Percentiles rank a stretch among this genome's conserved stretches.
phyloP scores from a whole-genome alignment of 1,140 invertebrate genomes.

The Wiebesia pumilae region DNA sequence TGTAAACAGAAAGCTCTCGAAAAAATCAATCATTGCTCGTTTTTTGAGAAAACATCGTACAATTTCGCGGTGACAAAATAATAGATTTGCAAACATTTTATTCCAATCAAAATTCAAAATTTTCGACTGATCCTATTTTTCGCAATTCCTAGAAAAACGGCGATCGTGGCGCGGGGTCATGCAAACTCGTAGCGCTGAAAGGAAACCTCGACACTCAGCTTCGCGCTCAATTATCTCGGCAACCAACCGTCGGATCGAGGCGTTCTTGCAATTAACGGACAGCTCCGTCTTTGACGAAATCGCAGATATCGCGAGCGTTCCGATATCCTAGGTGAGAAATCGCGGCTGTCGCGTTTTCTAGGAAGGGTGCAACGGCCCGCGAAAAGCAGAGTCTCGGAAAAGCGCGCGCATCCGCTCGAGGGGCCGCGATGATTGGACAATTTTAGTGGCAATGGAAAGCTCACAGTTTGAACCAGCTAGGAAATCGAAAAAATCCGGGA shows the following conservation, averaged over 20 bases:
- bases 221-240: neutral
- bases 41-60: neutral
- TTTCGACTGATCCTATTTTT: conserved; percentile 25
- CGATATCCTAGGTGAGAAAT: neutral
- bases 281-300: conserved; percentile 10
- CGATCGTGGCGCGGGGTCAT: conserved; percentile 10
- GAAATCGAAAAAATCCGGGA: neutral
- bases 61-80: neutral
- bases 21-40: neutral
- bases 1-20: neutral
- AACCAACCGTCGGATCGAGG: neutral
- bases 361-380: conserved; percentile 21
- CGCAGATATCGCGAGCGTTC: no score
- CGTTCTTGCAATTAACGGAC: no score
- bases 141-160: conserved; percentile 41
- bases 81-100: neutral
- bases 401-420: neutral
- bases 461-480: conserved; percentile 18
- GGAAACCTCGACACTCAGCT: conserved; percentile 67
- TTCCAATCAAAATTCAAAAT: neutral
- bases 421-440: neutral
- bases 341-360: neutral
- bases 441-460: no score
- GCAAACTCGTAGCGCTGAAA: conserved; percentile 56
- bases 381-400: conserved; percentile 33